Conservation (phyloP, 1,140 invertebrate species). For the Drosophila pandora region DNA sequence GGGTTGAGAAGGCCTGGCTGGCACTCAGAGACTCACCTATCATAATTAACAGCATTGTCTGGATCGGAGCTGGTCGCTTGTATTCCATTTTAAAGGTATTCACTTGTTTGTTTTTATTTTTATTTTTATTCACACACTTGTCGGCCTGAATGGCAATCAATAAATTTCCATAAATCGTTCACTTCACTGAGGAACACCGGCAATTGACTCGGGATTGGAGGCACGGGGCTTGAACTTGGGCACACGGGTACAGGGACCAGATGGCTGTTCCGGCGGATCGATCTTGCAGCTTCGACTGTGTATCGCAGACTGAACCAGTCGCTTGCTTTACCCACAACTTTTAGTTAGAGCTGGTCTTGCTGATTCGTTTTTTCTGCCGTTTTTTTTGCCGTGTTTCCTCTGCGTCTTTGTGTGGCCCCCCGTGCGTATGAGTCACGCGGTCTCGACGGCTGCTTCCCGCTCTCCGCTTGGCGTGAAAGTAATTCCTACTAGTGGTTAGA, state of each 20-base stretch:
- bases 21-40: slow-evolving; percentile 50
- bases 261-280: slow-evolving; percentile 45
- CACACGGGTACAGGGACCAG: not conserved
- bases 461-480: slow-evolving; percentile 44
- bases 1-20: slow-evolving; percentile 25
- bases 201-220: slow-evolving; percentile 5
- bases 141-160: slow-evolving; percentile 46
- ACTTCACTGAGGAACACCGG: slow-evolving; percentile 50
- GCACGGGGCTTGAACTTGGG: slow-evolving; percentile 8
- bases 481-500: slow-evolving; percentile 55
- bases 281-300: slow-evolving; percentile 72
- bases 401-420: slow-evolving; percentile 21
- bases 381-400: slow-evolving; percentile 8
- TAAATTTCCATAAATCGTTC: slow-evolving; percentile 62
- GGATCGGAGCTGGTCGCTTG: slow-evolving; percentile 4
- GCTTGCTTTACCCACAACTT: slow-evolving; percentile 44
- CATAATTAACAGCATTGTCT: slow-evolving; percentile 57
- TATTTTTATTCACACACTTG: slow-evolving; percentile 57
- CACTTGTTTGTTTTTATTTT: slow-evolving; percentile 53
- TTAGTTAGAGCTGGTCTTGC: slow-evolving; percentile 49
- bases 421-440: slow-evolving; percentile 53
- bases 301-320: slow-evolving; percentile 64
- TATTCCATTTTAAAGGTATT: slow-evolving; percentile 16
- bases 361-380: slow-evolving; percentile 1
- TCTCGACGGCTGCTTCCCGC: not conserved